Base-by-base conservation (phyloP, 2,888 invertebrate species). In the Mythimna loreyi region DNA sequence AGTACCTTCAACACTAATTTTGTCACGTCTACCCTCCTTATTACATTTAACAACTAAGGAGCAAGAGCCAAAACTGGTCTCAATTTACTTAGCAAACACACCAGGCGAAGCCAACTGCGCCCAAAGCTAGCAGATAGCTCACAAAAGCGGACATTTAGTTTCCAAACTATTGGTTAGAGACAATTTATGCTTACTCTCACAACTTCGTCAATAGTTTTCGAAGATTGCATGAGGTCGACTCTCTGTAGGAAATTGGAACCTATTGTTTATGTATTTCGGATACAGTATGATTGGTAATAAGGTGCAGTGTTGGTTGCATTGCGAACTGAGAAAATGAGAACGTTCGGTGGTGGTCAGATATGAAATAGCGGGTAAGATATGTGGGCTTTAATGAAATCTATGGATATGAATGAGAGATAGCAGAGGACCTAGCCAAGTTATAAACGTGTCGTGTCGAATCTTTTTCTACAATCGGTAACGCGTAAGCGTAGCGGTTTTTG, bases 221-320 rank as follows among this genome's bases (percentile, higher is more conserved):
- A 87, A 87, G 81, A 86, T 81, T 84, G 87, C 33, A 33, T 60
- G 83, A 82, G 78, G 71, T 82, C 75, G 73, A 76, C 80, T 21
- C 53, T 79, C 80, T 71, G 72, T 67, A 82, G 90, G 91, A 91
- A 90, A 91, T 91, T 90, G 89, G 87, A 86, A 84, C 82, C 86
- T 87, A 90, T 89, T 90, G 89, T 91, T 91, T 91, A 90, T 90
- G 90, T 87, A 85, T 90, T 89, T 86, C 88, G 88, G 88, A 85
- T 85, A 75, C 66, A 43, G 78, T 73, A 59, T 78, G 79, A 76
- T 78, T 74, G 67, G 72, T 88, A 87, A 86, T 87, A 86, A 85
- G 80, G 76, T 85, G 85, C 81, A 82, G 71, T 75, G 77, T 61
- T 62, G 78, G 59, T 69, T 81, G 78, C 85, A 85, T 55, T 81